These are phyloP conservation scores for Diabrotica virgifera DNA, from an alignment of 1,140 invertebrate genomes.

Conservation along the genomic window DNA sequence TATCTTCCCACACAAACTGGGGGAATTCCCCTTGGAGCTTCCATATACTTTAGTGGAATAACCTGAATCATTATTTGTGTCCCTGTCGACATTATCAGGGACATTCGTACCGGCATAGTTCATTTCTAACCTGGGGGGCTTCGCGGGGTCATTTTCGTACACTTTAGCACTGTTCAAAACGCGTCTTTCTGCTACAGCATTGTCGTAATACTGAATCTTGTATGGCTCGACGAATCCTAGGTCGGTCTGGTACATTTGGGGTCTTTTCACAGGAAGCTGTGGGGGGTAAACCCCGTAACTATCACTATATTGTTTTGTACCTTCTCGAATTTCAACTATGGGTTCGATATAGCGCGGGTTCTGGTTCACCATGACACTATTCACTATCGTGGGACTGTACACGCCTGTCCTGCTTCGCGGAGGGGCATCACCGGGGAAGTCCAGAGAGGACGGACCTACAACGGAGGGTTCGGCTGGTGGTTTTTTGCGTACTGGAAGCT, in stretches of 20 bases:
- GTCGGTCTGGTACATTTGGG: conserved; percentile 26
- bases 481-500: conserved; percentile 54
- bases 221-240: conserved; percentile 32
- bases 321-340: conserved; percentile 38
- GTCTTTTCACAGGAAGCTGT: conserved; percentile 24
- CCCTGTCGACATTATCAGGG: conserved; percentile 52
- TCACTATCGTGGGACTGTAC: conserved; percentile 41
- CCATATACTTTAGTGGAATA: conserved; percentile 76
- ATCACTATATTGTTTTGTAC: not conserved
- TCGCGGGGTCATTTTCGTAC: conserved; percentile 16
- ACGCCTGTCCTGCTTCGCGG: conserved; percentile 49
- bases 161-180: conserved; percentile 39
- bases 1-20: conserved; percentile 65
- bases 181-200: conserved; percentile 35
- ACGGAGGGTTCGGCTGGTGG: conserved; percentile 56
- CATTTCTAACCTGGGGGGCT: not conserved
- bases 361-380: conserved; percentile 29
- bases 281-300: conserved; percentile 20
- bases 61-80: conserved; percentile 74
- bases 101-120: conserved; percentile 26
- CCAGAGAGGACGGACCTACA: conserved; percentile 42
- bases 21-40: conserved; percentile 72
- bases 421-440: conserved; percentile 49
- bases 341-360: conserved; percentile 40
- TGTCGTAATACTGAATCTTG: conserved; percentile 29